A percentile compares a stretch with the other conserved stretches of the same genome.
phyloP scores from a whole-genome alignment of 2,888 invertebrate species.

The Tuberolachnus salignus region DNA sequence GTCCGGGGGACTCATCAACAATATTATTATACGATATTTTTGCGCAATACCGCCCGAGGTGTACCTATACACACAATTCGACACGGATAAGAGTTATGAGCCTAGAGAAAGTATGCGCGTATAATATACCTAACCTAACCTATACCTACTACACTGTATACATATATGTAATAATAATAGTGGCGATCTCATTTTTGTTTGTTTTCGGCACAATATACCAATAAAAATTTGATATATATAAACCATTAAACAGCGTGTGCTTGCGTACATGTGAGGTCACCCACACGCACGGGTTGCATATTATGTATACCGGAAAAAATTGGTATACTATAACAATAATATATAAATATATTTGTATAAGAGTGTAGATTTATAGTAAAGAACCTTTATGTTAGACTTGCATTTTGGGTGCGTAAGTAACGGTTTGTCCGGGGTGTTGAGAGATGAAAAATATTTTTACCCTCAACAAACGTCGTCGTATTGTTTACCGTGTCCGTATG shows the following conservation, averaged over 20 bases:
- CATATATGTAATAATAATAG: background rate
- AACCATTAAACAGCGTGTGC: slow-evolving; percentile 43
- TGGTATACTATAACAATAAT: slow-evolving; percentile 29
- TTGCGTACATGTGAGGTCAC: background rate
- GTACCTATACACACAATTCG: slow-evolving; percentile 4
- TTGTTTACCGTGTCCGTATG: slow-evolving; percentile 8
- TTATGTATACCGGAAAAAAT: slow-evolving; percentile 22
- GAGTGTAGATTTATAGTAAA: slow-evolving; percentile 34
- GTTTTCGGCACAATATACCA: slow-evolving; percentile 31
- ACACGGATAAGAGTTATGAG: slow-evolving; percentile 46
- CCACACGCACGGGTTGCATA: background rate
- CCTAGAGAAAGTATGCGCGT: slow-evolving; percentile 42
- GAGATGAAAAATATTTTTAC: slow-evolving; percentile 43
- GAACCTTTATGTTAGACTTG: background rate
- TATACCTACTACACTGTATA: too few relatives aligned
- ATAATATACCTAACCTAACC: too few relatives aligned
- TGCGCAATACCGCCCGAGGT: slow-evolving; percentile 15
- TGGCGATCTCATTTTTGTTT: slow-evolving; percentile 20
- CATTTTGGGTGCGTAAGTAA: slow-evolving; percentile 23
- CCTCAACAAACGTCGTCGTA: background rate
- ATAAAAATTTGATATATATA: slow-evolving; percentile 35
- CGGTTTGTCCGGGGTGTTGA: slow-evolving; percentile 42
- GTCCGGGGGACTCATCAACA: slow-evolving; percentile 2
- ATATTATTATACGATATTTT: slow-evolving; percentile 13
- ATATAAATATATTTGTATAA: background rate